These are phyloP conservation scores for Phortica okadai DNA, from an alignment of 2,888 invertebrate species.

Conservation along the genomic window DNA sequence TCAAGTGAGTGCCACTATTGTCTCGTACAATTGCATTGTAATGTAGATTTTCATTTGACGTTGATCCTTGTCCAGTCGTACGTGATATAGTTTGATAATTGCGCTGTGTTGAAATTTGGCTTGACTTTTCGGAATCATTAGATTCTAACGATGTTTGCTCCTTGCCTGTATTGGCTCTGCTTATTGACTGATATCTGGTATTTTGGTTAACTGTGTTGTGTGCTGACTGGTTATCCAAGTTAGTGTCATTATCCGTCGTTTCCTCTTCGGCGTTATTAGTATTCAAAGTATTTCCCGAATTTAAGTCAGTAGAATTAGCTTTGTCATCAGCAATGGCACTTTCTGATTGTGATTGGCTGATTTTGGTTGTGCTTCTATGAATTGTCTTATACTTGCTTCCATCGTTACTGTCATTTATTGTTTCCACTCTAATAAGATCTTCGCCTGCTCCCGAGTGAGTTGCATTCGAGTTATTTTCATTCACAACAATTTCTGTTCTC, in stretches of 20 bases:
- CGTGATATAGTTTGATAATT: constrained; percentile 48
- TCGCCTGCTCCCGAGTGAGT: background rate
- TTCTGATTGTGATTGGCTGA: background rate
- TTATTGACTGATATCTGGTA: too few species aligned
- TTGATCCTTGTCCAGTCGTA: constrained; percentile 25
- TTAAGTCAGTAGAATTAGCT: background rate
- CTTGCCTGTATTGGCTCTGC: too few species aligned
- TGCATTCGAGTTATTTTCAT: background rate
- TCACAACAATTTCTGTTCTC: background rate
- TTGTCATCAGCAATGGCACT: background rate
- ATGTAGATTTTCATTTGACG: constrained; percentile 47
- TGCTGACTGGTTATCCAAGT: too few species aligned
- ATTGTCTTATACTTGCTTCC: constrained; percentile 32
- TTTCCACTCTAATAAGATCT: too few species aligned
- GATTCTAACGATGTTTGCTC: too few species aligned
- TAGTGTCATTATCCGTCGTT: too few species aligned
- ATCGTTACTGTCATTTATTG: background rate
- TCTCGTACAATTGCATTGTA: constrained; percentile 59
- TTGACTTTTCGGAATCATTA: too few species aligned
- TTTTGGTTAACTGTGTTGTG: too few species aligned
- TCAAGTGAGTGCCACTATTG: constrained; percentile 51
- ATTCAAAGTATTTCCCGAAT: too few species aligned
- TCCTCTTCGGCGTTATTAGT: too few species aligned
- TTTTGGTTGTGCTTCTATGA: background rate
- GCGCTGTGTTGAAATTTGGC: constrained; percentile 16